Conservation (phyloP, 2,797 vertebrate genomes). For the Ptychobarbus kaznakovi region DNA sequence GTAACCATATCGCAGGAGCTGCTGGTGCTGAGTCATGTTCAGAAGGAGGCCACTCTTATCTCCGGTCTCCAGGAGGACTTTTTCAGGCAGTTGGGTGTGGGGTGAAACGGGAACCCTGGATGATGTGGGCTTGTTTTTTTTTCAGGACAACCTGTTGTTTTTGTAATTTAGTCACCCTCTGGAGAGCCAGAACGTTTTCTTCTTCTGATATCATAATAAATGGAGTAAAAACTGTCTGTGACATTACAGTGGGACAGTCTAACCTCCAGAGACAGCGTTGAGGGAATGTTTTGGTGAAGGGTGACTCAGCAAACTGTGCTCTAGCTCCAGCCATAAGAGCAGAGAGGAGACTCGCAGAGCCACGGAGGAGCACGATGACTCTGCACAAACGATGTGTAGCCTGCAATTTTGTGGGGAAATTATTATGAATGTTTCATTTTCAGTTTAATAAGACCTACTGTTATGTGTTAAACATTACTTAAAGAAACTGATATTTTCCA, state of each 20-base stretch:
- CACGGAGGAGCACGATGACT: neutral
- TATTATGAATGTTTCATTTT: constrained; percentile 16
- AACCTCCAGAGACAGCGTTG: constrained; percentile 50
- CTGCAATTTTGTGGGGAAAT: constrained; percentile 7
- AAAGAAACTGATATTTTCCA: neutral
- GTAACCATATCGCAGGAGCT: constrained; percentile 75
- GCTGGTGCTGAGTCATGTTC: constrained; percentile 80
- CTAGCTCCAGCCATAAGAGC: constrained; percentile 62
- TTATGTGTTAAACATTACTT: neutral
- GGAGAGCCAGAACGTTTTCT: constrained; percentile 41
- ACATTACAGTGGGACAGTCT: neutral
- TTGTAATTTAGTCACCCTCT: constrained; percentile 58
- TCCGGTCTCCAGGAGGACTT: constrained; percentile 75
- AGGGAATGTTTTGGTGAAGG: constrained; percentile 64
- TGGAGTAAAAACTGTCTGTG: neutral
- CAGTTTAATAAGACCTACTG: neutral
- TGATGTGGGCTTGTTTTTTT: constrained; percentile 49
- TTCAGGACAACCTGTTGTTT: constrained; percentile 50
- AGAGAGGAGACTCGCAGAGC: constrained; percentile 53
- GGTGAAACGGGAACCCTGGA: constrained; percentile 69
- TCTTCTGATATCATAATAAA: constrained; percentile 14
- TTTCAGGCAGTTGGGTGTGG: constrained; percentile 74
- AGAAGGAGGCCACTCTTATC: constrained; percentile 79
- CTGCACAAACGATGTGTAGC: constrained; percentile 42
- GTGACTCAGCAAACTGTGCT: constrained; percentile 66